phyloP scores from a whole-genome alignment of 2,797 vertebrate species.

The Corythornis leucogaster region DNA sequence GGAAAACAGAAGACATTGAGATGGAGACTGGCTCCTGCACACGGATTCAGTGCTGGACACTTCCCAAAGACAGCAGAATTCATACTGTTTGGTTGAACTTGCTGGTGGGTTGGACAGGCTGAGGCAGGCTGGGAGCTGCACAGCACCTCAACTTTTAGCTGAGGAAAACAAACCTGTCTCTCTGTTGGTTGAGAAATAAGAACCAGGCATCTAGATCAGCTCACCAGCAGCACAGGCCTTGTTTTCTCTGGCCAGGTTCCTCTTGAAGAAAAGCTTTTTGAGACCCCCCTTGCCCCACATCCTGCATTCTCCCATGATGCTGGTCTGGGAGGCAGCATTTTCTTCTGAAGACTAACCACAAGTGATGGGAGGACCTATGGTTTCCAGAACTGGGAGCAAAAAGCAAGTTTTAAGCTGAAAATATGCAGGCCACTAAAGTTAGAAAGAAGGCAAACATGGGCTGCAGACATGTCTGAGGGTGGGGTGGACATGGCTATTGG shows the following conservation, averaged over 20 bases:
- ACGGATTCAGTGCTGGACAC: background rate
- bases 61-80: background rate
- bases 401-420: background rate
- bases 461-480: background rate
- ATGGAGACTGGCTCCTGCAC: background rate
- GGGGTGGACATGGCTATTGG: fast-evolving
- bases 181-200: background rate
- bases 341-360: background rate
- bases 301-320: background rate
- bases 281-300: background rate
- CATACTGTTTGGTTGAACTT: background rate
- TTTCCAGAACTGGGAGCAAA: background rate
- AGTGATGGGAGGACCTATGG: background rate
- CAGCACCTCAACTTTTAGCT: background rate
- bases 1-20: background rate
- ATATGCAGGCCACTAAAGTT: background rate
- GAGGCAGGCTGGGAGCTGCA: background rate
- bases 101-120: background rate
- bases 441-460: background rate
- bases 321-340: background rate
- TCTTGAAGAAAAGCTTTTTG: background rate
- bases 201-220: background rate
- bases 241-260: background rate
- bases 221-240: background rate
- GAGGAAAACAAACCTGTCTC: background rate